These are phyloP conservation scores for Pelodiscus sinensis DNA, from an alignment of 2,113 vertebrate species.

Conservation along the genomic window DNA sequence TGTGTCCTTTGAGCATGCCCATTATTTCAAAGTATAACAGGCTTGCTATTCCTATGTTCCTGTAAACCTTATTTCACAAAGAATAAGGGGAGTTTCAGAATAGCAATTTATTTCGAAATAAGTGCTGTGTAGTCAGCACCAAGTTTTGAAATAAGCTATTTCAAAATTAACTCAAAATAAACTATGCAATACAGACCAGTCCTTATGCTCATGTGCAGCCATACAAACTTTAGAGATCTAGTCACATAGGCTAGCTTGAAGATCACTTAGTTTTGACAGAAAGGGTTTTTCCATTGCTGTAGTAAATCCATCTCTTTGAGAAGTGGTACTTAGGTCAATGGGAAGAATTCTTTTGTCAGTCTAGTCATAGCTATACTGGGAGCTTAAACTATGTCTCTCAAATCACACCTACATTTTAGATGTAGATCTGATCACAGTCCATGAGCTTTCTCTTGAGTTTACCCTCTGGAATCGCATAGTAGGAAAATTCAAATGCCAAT, in stretches of 20 bases:
- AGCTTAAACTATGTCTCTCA: neutral
- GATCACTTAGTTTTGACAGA: neutral
- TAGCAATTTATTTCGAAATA: too few species aligned
- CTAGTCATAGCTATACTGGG: neutral
- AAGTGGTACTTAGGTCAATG: neutral
- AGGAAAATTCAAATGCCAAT: conserved; percentile 24
- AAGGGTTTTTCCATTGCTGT: neutral
- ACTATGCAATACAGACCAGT: neutral
- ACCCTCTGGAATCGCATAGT: conserved; percentile 10
- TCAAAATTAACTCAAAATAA: too few species aligned
- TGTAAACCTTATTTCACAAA: too few species aligned
- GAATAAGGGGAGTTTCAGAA: too few species aligned
- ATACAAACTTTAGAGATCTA: neutral
- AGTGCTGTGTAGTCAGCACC: too few species aligned
- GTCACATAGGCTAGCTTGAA: neutral
- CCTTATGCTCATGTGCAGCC: neutral
- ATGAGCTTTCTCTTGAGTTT: conserved; percentile 46
- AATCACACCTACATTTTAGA: neutral
- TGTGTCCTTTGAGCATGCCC: too few species aligned
- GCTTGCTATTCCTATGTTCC: too few species aligned
- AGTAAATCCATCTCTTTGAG: neutral
- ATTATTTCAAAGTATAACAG: too few species aligned
- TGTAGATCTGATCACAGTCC: neutral
- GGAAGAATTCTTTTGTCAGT: neutral
- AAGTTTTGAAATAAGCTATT: too few species aligned